phyloP scores from a whole-genome alignment of 2,888 invertebrate genomes.

The Thecocarcelia acutangulata region DNA sequence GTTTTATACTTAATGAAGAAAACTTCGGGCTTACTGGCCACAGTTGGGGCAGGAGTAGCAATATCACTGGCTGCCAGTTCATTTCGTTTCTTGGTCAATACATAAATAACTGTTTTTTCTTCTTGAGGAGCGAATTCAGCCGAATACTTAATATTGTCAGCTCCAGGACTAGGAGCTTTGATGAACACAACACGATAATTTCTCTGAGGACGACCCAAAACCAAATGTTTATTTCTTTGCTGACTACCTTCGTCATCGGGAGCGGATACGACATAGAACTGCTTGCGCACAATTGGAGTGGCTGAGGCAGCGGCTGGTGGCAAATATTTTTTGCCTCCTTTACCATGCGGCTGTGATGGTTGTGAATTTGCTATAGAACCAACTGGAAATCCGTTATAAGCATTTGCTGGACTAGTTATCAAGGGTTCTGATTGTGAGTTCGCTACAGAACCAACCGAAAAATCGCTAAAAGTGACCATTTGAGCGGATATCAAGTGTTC shows the following conservation, averaged over 20 bases:
- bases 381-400: constrained; percentile 61
- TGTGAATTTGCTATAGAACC: background rate
- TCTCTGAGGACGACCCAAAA: constrained; percentile 77
- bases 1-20: constrained; percentile 81
- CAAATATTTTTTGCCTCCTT: constrained; percentile 76
- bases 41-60: constrained; percentile 74
- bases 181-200: constrained; percentile 81
- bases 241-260: constrained; percentile 77
- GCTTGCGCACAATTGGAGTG: constrained; percentile 78
- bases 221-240: constrained; percentile 74
- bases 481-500: constrained; percentile 64
- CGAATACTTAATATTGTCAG: constrained; percentile 73
- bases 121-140: constrained; percentile 79
- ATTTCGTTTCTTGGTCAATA: constrained; percentile 78
- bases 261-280: constrained; percentile 79
- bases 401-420: constrained; percentile 63
- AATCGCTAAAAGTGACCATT: too few species aligned
- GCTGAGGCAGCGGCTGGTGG: constrained; percentile 72
- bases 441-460: too few species aligned
- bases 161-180: constrained; percentile 76
- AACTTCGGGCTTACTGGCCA: constrained; percentile 78
- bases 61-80: constrained; percentile 76
- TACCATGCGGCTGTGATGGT: constrained; percentile 18
- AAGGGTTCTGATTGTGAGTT: too few species aligned
- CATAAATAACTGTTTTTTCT: constrained; percentile 81